Evolutionary conservation across 2,888 invertebrate genomes (phyloP).

Genomic region (Boloria euphrosyne): DNA sequence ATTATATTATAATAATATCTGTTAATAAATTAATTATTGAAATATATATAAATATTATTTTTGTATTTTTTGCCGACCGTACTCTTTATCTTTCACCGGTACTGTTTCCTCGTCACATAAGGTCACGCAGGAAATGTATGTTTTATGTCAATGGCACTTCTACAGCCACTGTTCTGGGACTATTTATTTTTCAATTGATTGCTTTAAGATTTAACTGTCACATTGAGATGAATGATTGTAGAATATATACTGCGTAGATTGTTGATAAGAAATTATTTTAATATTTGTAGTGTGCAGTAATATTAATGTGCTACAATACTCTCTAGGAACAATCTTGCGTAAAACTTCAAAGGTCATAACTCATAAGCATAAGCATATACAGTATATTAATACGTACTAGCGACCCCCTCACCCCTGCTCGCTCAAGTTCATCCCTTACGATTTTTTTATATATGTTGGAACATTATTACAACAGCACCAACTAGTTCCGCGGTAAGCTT

Average conservation of each 20-base stretch:
- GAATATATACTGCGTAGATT: slow-evolving; percentile 1
- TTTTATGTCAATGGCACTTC: slow-evolving; percentile 12
- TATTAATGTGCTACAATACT: no score
- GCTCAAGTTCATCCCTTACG: no score
- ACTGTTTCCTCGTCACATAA: slow-evolving; percentile 50
- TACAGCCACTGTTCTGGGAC: slow-evolving; percentile 1
- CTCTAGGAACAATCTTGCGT: no score
- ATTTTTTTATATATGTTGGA: no score
- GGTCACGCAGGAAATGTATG: slow-evolving; percentile 48
- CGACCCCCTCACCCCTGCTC: no score
- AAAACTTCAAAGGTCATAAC: no score
- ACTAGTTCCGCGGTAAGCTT: no score
- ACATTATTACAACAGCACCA: no score
- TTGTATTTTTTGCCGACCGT: slow-evolving; percentile 48
- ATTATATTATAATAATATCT: no score
- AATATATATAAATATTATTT: neutral
- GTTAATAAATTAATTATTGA: no score
- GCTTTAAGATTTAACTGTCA: neutral
- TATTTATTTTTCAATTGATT: slow-evolving; percentile 8
- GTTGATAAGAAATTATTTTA: neutral
- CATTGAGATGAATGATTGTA: slow-evolving; percentile 6
- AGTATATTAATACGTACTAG: no score
- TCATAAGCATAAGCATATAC: no score
- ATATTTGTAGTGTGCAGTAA: neutral
- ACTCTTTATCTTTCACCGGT: slow-evolving; percentile 61